Evolutionary conservation across 1,140 invertebrate species (phyloP), one percentile per base, ranked within the genome.

Genomic region (Drosophila azteca): DNA sequence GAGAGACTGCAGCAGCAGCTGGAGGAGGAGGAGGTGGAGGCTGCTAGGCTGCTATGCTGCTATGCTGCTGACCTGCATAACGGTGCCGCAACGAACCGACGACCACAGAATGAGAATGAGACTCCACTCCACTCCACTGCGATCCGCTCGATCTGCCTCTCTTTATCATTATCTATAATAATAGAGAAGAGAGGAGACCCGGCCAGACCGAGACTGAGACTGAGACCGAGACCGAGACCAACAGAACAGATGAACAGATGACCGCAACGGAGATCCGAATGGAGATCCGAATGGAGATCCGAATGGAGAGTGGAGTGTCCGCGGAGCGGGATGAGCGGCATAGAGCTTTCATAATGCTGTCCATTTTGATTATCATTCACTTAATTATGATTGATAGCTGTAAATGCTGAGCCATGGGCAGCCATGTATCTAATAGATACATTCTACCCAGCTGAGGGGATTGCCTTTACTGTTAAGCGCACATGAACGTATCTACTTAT

Each of bases 341-440:
- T 67, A 46, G 63, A 70, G 55, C 70, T 75, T 76, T 66, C 65
- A 85, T 87, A 87, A 87, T 82, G 75, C 84, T 87, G 83, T 83
- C 64, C 76, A 88, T 88, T 83, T 88, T 89, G 84, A 88, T 88
- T 88, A 88, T 88, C 84, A 88, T 88, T 83, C 83, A 88, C 77
- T 88, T 88, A 88, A 88, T 88, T 88, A 88, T 88, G 83, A 88
- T 88, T 88, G 83, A 88, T 88, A 88, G 83, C 83, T 88, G 83
- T 88, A 88, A 88, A 88, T 87, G 74, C 52, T 80, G 78, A 81
- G 76, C 53, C 48, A 20, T 55, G 64, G 44, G 49, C 45, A 48
- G 69, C 53, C 59, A 63, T 80, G 67, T 68, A 80, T 81, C 79
- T 77, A 67, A 82, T 81, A 64, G 79, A 82, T 82, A 70, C 74